Conservation (phyloP, 2,888 invertebrate species). For the Lycia hirtaria region DNA sequence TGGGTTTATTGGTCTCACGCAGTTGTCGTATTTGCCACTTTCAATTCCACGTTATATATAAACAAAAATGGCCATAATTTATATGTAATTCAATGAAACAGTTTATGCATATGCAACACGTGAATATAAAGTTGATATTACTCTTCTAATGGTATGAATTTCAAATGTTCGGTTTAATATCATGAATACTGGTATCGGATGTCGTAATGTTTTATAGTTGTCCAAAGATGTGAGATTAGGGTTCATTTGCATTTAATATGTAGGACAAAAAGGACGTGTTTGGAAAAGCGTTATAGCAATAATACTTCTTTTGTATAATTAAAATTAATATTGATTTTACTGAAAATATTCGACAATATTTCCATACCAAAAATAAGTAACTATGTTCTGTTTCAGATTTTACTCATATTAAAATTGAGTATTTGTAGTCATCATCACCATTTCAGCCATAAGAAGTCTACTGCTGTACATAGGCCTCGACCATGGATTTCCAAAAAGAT, state of each 20-base stretch:
- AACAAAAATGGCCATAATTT: constrained; percentile 6
- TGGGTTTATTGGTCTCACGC: no score
- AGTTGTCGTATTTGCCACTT: no score
- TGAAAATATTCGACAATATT: neutral
- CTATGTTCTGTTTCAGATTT: neutral
- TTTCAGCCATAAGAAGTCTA: no score
- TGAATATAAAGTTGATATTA: constrained; percentile 19
- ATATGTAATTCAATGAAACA: constrained; percentile 13
- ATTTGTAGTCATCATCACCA: no score
- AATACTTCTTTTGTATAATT: neutral
- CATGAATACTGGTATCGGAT: constrained; percentile 29
- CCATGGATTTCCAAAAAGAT: no score
- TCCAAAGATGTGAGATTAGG: constrained; percentile 21
- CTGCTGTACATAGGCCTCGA: no score
- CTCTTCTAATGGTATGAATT: constrained; percentile 19
- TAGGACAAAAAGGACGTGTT: constrained; percentile 9
- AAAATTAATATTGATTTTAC: neutral
- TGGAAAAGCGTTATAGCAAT: neutral
- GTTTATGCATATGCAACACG: constrained; percentile 21
- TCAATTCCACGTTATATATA: no score
- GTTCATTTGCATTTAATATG: constrained; percentile 18
- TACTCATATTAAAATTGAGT: no score
- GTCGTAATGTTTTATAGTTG: constrained; percentile 30
- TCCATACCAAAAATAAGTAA: neutral
- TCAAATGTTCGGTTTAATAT: constrained; percentile 18